Evolutionary conservation across 2,797 vertebrate genomes (phyloP).

Genomic region (Melanotaenia nigrans): DNA sequence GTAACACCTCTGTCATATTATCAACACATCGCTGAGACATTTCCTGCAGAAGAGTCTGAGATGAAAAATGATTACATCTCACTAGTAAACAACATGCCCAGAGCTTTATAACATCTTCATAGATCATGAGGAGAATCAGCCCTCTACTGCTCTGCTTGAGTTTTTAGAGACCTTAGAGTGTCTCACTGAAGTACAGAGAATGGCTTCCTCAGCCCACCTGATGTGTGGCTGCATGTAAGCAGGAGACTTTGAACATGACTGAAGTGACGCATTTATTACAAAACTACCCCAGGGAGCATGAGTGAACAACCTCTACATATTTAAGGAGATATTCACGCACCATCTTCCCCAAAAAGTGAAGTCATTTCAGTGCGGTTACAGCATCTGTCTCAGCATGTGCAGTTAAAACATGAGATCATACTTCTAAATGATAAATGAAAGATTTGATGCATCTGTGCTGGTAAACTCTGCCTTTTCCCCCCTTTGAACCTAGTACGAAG

Average conservation of each 20-base stretch:
- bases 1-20: conserved; percentile 13
- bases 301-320: conserved; percentile 55
- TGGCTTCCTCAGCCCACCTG: neutral
- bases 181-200: conserved; percentile 29
- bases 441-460: conserved; percentile 46
- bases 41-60: conserved; percentile 3
- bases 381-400: conserved; percentile 78
- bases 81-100: conserved; percentile 41
- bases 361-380: conserved; percentile 68
- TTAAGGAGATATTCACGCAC: conserved; percentile 58
- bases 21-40: conserved; percentile 23
- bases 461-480: conserved; percentile 24
- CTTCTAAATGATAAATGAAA: conserved; percentile 67
- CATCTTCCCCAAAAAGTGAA: conserved; percentile 59
- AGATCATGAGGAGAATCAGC: conserved; percentile 16
- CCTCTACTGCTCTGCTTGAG: conserved; percentile 28
- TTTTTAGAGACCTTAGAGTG: conserved; percentile 31
- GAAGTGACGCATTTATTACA: conserved; percentile 26
- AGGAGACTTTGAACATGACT: neutral
- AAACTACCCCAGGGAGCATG: conserved; percentile 19
- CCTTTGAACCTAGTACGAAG: conserved; percentile 28
- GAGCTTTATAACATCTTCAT: conserved; percentile 6
- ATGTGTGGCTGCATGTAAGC: neutral
- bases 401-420: conserved; percentile 77
- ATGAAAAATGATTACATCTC: conserved; percentile 10